These are phyloP conservation scores for Distichodus sexfasciatus DNA, from an alignment of 2,797 vertebrate genomes.

Conservation along the genomic window DNA sequence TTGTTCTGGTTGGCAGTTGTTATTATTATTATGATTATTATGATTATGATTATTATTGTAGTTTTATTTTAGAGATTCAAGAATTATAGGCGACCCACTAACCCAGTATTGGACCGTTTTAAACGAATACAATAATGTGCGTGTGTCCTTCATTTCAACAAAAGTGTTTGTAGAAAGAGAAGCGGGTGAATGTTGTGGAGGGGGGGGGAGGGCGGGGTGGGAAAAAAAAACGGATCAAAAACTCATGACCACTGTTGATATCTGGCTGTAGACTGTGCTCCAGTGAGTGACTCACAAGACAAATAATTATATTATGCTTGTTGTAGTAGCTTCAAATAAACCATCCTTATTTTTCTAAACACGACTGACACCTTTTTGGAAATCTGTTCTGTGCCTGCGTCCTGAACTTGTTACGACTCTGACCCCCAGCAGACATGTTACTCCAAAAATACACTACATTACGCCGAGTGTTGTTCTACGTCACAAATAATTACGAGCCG, in stretches of 20 bases:
- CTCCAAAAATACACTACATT: too few relatives aligned
- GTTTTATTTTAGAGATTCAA: conserved; percentile 57
- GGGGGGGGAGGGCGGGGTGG: too few relatives aligned
- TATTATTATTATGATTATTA: too few relatives aligned
- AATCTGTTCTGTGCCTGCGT: conserved; percentile 31
- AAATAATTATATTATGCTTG: conserved; percentile 71
- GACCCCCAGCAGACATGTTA: too few relatives aligned
- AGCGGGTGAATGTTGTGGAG: conserved; percentile 67
- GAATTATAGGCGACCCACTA: conserved; percentile 73
- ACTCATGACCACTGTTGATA: conserved; percentile 65
- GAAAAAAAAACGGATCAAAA: conserved; percentile 35
- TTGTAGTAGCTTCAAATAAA: conserved; percentile 78
- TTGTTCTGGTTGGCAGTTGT: conserved; percentile 75
- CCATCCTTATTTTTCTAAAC: conserved; percentile 81
- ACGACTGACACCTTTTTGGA: conserved; percentile 49
- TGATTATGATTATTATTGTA: too few relatives aligned
- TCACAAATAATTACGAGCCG: too few relatives aligned
- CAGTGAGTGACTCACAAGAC: conserved; percentile 67
- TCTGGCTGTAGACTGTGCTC: conserved; percentile 76
- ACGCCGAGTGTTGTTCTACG: too few relatives aligned
- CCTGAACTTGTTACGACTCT: conserved; percentile 12
- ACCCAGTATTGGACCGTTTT: conserved; percentile 71
- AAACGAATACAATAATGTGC: conserved; percentile 70
- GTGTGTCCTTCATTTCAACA: conserved; percentile 66
- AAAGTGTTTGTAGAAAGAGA: conserved; percentile 70